Evolutionary conservation across 2,113 vertebrate genomes (phyloP).

Genomic region (Varanus salvator): DNA sequence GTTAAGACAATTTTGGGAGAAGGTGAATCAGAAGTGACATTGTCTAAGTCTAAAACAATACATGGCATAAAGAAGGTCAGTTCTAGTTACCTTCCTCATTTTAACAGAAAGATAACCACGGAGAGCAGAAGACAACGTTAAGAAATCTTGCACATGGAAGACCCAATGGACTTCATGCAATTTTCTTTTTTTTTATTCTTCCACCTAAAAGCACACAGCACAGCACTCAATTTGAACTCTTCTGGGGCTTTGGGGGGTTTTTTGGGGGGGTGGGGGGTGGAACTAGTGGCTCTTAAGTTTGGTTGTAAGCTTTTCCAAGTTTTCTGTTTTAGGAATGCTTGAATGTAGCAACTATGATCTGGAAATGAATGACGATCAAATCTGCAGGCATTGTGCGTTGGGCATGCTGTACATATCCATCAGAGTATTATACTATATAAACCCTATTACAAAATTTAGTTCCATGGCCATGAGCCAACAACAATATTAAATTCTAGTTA

Average conservation of each 20-base stretch:
- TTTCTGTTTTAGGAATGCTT: background rate
- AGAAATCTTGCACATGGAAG: background rate
- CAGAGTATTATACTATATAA: background rate
- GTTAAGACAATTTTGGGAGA: conserved; percentile 30
- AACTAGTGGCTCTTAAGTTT: background rate
- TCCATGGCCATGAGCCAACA: background rate
- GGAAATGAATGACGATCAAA: background rate
- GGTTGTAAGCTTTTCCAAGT: background rate
- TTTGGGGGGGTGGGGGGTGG: too few species aligned
- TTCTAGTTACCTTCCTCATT: background rate
- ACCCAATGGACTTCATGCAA: background rate
- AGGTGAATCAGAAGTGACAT: conserved; percentile 22
- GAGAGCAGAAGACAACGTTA: background rate
- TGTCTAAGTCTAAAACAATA: conserved; percentile 2
- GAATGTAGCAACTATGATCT: background rate
- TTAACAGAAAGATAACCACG: background rate
- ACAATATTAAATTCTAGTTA: background rate
- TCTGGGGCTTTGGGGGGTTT: background rate
- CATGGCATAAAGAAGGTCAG: conserved; percentile 11
- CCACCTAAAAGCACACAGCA: background rate
- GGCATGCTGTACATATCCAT: background rate
- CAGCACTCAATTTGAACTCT: background rate
- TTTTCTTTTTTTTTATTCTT: background rate
- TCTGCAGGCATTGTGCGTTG: background rate
- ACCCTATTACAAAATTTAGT: background rate